Evolutionary conservation across 2,888 invertebrate species (phyloP).

Genomic region (Athripsodes cinereus): DNA sequence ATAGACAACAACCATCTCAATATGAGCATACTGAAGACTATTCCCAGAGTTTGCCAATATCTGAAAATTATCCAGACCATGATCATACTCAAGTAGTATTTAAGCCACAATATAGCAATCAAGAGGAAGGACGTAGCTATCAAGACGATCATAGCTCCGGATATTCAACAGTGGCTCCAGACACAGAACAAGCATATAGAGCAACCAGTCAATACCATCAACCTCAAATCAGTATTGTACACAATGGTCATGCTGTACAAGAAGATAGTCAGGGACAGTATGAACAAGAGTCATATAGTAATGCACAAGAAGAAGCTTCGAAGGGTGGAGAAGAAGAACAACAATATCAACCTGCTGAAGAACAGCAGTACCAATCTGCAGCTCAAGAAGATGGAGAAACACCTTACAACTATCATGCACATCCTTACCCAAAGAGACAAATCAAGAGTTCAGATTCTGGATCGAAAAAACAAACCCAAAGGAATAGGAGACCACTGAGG

Average conservation of each 20-base stretch:
- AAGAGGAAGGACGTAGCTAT: not conserved
- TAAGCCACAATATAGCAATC: constrained; percentile 38
- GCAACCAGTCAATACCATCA: not conserved
- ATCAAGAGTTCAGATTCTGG: constrained; percentile 14
- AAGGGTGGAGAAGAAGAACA: constrained; percentile 3
- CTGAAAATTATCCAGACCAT: constrained; percentile 54
- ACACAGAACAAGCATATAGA: constrained; percentile 3
- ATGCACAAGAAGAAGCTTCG: constrained; percentile 5
- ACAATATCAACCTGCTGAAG: constrained; percentile 26
- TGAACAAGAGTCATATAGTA: not conserved
- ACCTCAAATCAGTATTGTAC: constrained; percentile 5
- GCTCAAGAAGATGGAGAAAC: constrained; percentile 21
- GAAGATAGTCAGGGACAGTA: not conserved
- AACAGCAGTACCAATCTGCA: constrained; percentile 26
- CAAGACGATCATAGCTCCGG: not conserved
- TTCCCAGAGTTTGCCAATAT: constrained; percentile 35
- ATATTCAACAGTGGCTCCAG: constrained; percentile 7
- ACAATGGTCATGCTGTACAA: constrained; percentile 1
- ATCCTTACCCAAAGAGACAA: constrained; percentile 38
- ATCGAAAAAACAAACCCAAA: constrained; percentile 10
- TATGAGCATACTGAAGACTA: constrained; percentile 30
- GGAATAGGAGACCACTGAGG: constrained; percentile 15
- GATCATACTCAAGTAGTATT: constrained; percentile 54
- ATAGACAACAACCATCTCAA: constrained; percentile 25
- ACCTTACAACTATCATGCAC: constrained; percentile 41